Conservation (phyloP, 2,797 vertebrate genomes). For the Potorous gilbertii region DNA sequence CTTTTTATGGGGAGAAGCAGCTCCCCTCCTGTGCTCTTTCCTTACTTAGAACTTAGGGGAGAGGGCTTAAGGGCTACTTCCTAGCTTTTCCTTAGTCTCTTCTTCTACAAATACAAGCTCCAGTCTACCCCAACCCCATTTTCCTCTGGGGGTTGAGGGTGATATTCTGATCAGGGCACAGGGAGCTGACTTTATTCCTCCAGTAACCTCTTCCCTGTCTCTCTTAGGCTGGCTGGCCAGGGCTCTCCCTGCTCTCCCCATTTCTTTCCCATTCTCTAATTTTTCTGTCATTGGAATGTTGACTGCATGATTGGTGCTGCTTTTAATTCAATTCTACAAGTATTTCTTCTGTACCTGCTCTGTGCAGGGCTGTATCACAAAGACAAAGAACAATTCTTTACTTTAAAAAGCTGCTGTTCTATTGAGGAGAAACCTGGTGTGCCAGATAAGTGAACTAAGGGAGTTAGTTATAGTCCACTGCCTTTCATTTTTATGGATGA, state of each 20-base stretch:
- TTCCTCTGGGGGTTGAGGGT: background rate
- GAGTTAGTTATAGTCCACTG: no score
- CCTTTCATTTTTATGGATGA: background rate
- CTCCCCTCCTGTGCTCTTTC: background rate
- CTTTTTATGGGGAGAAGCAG: background rate
- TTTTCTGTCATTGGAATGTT: background rate
- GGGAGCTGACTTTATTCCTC: background rate
- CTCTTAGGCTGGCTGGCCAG: background rate
- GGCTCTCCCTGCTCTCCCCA: background rate
- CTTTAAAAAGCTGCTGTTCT: background rate
- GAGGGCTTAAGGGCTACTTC: background rate
- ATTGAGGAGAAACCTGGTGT: background rate
- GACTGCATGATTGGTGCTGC: background rate
- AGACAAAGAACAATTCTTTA: background rate
- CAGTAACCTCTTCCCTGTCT: background rate
- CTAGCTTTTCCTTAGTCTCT: background rate
- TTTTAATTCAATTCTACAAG: constrained; percentile 39
- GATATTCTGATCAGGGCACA: background rate
- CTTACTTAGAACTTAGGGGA: background rate
- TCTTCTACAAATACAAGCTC: background rate
- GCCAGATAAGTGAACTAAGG: background rate
- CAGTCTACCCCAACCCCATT: background rate
- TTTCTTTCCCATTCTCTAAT: background rate
- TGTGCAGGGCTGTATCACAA: background rate
- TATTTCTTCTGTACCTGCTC: background rate